Evolutionary conservation across 2,113 vertebrate species (phyloP), one percentile per base, ranked within the genome.

Genomic region (Azemiops feae): DNA sequence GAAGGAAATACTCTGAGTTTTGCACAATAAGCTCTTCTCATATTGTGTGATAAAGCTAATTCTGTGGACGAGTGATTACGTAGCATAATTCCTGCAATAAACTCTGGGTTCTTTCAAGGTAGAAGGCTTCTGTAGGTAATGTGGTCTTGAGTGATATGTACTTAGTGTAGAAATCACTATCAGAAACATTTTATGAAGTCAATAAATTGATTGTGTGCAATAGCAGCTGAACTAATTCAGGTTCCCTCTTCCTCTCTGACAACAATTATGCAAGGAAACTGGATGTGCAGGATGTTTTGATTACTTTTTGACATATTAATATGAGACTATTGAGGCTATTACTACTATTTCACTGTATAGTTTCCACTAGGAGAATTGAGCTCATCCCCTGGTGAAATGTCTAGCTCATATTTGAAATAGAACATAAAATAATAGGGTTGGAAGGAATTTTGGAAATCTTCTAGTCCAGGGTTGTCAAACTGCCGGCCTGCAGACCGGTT

Each of bases 81-180:
- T 95, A 22, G 60, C 27, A 96, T 43, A 22, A 93, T 0, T 94
- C 53, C 91, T 93, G 54, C 90, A 96, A 93, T 94, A 86, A 94
- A 91, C 69, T 94, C 93, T 92, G n/a, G 55, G 43, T 91, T 88
- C 88, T 86, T 95, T 94, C 95, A 95, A 87, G 89, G 95, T 89
- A 94, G 94, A 94, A 86, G 89, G 92, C 95, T 94, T 89, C 87
- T 93, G 47, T 50, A 93, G 86, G 74, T 93, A 95, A 94, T 92
- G 90, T 95, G 88, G 94, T 96, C 95, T 94, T 96, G 90, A 94
- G 94, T 93, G 95, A 96, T 95, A 94, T 89, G 54, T 94, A 94
- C 52, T 96, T 94, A 94, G 96, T 50, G 91, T 92, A 90, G 47
- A 27, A 89, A 95, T 85, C 58, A 91, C 94, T 94, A 87, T 92